Evolutionary conservation across 2,797 vertebrate species (phyloP), one percentile per base, ranked within the genome.

Genomic region (Sebastes trivittatus): DNA sequence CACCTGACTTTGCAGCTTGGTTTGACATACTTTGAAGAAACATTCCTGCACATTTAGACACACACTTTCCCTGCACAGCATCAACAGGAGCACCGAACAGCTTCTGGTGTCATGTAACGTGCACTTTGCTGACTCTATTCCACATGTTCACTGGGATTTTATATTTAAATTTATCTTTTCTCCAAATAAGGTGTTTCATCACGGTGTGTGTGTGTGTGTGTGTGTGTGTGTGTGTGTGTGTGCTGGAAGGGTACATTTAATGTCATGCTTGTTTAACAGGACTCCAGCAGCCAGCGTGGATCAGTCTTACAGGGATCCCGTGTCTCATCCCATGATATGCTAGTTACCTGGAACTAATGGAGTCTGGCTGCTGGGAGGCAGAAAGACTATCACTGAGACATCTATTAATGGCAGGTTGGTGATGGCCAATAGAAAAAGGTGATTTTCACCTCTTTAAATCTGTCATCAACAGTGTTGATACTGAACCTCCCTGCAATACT

Each of bases 321-420:
- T 54, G 23, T 74, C 62, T 83, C 38, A 82, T 75, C 69, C 34
- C n/a, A 66, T 72, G 71, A 85, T 64, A 78, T 1, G 13, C 63
- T 75, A 20, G 14, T 87, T 80, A 80, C 32, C 70, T 83, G 71
- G 67, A 82, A 80, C 77, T 77, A 82, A 83, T 76, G 58, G 23
- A 77, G 68, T 59, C 7, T 64, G 63, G 62, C 64, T 70, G 66
- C 69, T 54, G 14, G 38, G 42, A 30, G 75, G 16, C 38, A 61
- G 49, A 27, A 42, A 59, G 22, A 25, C 23, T 36, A 18, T 71
- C 1, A 34, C 1, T 70, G 36, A 72, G 58, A 68, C 52, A 29
- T 69, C 30, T n/a, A 22, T 52, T 56, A 61, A 25, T 59, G 36
- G 23, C 38, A 1, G 10, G 18, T 52, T 29, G 34, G 6, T 34